These are phyloP conservation scores for Lepisosteus oculatus DNA, from an alignment of 2,113 vertebrate genomes.

Conservation along the genomic window DNA sequence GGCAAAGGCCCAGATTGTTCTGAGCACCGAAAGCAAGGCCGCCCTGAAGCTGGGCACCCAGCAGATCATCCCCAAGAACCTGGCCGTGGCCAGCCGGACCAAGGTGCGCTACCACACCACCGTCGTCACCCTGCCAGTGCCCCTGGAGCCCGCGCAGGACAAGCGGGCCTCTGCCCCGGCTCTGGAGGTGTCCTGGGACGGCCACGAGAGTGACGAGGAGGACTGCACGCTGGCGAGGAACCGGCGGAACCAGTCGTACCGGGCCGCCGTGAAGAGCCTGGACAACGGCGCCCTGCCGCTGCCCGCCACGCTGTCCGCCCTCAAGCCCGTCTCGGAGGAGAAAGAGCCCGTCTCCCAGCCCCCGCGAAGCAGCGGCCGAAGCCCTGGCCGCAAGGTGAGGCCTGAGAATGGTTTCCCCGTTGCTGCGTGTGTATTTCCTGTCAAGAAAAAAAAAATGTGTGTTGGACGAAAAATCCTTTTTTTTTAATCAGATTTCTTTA, in stretches of 20 bases:
- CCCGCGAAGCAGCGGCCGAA: constrained; percentile 38
- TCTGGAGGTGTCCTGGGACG: constrained; percentile 61
- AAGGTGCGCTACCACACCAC: constrained; percentile 78
- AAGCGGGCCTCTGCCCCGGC: constrained; percentile 33
- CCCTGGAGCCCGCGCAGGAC: constrained; percentile 40
- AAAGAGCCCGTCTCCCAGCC: constrained; percentile 26
- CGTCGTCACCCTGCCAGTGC: constrained; percentile 53
- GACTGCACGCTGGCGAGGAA: constrained; percentile 67
- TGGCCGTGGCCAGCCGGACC: constrained; percentile 69
- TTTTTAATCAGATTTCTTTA: too few species aligned
- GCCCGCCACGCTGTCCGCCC: not conserved
- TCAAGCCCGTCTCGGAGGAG: constrained; percentile 62
- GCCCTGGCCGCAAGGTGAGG: constrained; percentile 63
- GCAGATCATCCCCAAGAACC: constrained; percentile 82
- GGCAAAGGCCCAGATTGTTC: constrained; percentile 44
- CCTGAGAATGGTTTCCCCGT: too few species aligned
- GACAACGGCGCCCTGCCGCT: not conserved
- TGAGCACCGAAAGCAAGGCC: constrained; percentile 78
- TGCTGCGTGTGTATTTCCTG: not conserved
- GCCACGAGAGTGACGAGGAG: constrained; percentile 56
- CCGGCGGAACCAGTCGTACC: constrained; percentile 85
- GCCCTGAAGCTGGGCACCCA: constrained; percentile 73
- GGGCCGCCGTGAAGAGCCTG: constrained; percentile 73
- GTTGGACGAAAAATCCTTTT: too few species aligned
- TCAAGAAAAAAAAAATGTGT: too few species aligned